Percentiles rank a stretch among this genome's conserved stretches.
These are phyloP conservation scores for Monoplex corrugatus DNA, from an alignment of 2,888 invertebrate species.

Conservation along the genomic window DNA sequence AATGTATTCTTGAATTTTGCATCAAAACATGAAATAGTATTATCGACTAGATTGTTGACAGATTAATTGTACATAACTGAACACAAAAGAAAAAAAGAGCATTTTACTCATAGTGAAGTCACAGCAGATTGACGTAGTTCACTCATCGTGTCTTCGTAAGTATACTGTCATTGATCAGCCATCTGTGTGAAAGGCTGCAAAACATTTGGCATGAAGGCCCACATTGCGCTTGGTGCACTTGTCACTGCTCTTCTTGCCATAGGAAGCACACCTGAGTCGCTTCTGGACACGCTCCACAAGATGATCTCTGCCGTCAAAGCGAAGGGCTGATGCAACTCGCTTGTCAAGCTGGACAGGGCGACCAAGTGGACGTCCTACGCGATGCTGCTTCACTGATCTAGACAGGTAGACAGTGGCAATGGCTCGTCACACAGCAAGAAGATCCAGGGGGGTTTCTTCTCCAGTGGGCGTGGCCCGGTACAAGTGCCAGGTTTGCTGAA, in stretches of 20 bases:
- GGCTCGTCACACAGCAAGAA: constrained; percentile 11
- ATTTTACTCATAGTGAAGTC: too few relatives aligned
- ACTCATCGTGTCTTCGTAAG: too few relatives aligned
- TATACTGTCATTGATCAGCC: too few relatives aligned
- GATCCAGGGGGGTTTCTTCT: background rate
- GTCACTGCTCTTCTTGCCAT: constrained; percentile 20
- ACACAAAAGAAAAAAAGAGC: too few relatives aligned
- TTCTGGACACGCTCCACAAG: constrained; percentile 11
- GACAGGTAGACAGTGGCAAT: background rate
- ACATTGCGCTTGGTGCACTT: constrained; percentile 26
- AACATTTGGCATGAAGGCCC: constrained; percentile 22
- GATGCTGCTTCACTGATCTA: background rate
- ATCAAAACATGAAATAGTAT: too few relatives aligned
- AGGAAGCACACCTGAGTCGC: constrained; percentile 6
- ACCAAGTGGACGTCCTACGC: background rate
- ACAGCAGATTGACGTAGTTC: too few relatives aligned
- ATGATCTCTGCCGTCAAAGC: constrained; percentile 11
- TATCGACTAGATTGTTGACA: too few relatives aligned
- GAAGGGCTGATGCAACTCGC: background rate
- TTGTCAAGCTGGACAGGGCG: background rate
- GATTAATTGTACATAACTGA: too few relatives aligned
- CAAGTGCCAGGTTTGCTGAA: too few relatives aligned
- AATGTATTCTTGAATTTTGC: background rate
- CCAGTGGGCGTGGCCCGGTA: background rate
- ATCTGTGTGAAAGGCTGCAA: background rate